These are phyloP conservation scores for Trimorus sp. DNA, from an alignment of 2,888 invertebrate genomes.

Conservation along the genomic window DNA sequence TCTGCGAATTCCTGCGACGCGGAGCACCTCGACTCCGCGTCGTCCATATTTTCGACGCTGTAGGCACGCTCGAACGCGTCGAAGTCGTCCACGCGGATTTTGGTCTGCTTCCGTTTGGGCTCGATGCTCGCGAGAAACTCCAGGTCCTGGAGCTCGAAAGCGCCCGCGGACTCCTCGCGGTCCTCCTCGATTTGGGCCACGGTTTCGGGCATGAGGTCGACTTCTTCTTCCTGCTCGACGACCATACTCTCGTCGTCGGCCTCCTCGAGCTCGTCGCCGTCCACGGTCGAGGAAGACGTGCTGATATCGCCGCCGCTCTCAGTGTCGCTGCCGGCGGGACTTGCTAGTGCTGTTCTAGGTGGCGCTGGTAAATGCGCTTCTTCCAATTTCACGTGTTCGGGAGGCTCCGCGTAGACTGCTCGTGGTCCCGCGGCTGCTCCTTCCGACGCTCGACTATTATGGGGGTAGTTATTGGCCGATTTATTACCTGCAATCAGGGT, in stretches of 20 bases:
- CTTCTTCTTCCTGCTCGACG: conserved; percentile 27
- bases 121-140: conserved; percentile 43
- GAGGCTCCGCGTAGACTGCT: conserved; percentile 67
- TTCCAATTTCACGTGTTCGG: conserved; percentile 81
- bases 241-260: conserved; percentile 49
- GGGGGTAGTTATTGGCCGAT: conserved; percentile 76
- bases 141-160: conserved; percentile 57
- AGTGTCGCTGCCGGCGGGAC: conserved; percentile 54
- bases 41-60: conserved; percentile 28
- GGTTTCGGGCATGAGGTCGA: conserved; percentile 20
- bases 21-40: conserved; percentile 65
- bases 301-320: conserved; percentile 24
- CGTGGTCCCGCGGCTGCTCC: conserved; percentile 53
- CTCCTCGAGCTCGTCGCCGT: conserved; percentile 55
- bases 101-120: conserved; percentile 16
- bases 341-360: conserved; percentile 78
- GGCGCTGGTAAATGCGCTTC: conserved; percentile 81
- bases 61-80: conserved; percentile 50
- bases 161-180: conserved; percentile 60
- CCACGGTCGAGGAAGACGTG: conserved; percentile 52
- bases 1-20: conserved; percentile 67
- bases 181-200: conserved; percentile 63
- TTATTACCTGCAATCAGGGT: conserved; percentile 75
- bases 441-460: conserved; percentile 63
- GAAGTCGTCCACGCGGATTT: conserved; percentile 54